Conservation (phyloP, 2,797 vertebrate genomes). For the Megaceryle alcyon region DNA sequence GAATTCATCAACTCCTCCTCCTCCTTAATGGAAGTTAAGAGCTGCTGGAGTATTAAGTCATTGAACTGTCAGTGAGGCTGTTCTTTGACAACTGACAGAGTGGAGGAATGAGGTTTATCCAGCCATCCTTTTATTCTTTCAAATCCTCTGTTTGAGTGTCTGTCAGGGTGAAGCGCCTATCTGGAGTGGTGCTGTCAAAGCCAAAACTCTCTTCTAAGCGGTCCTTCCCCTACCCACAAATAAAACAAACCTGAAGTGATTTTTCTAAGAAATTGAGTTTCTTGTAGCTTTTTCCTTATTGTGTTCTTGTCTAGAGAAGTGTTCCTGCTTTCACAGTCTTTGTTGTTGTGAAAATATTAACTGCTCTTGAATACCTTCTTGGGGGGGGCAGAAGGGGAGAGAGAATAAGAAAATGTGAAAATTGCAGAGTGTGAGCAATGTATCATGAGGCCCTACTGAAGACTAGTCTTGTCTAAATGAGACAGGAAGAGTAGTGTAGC, state of each 20-base stretch:
- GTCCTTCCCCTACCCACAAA: constrained; percentile 5
- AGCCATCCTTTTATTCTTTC: constrained; percentile 70
- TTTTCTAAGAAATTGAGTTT: neutral
- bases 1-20: constrained; percentile 38
- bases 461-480: neutral
- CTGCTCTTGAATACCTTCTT: neutral
- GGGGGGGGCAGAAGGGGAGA: neutral
- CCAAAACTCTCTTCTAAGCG: constrained; percentile 58
- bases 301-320: neutral
- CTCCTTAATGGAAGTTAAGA: constrained; percentile 62
- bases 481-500: neutral
- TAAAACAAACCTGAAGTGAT: constrained; percentile 2
- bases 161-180: constrained; percentile 53
- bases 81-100: constrained; percentile 70
- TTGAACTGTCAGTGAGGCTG: constrained; percentile 63
- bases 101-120: constrained; percentile 64
- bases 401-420: neutral
- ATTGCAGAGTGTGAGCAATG: neutral
- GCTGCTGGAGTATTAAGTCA: constrained; percentile 68
- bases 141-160: constrained; percentile 62
- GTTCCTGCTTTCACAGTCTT: neutral
- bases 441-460: neutral
- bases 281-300: neutral
- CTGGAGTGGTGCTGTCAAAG: constrained; percentile 70
- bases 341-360: neutral